A percentile compares a stretch with the other conserved stretches of the same genome.
Evolutionary conservation across 2,888 invertebrate genomes (phyloP).

Genomic region (Nesidiocoris tenuis): DNA sequence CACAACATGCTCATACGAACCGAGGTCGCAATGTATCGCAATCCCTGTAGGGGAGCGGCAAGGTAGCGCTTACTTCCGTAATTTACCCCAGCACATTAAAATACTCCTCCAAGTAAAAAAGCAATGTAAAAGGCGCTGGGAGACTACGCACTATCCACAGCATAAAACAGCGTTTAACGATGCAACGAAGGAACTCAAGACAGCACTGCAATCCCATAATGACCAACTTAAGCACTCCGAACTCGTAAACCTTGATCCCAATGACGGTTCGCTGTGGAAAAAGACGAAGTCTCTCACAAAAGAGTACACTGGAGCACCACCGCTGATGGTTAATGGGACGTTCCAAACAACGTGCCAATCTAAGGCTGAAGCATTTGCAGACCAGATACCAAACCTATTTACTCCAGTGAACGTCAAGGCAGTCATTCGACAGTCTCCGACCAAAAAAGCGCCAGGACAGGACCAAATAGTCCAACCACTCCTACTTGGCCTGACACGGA

Average conservation of each 20-base stretch:
- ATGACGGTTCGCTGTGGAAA: too few relatives aligned
- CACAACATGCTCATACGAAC: background rate
- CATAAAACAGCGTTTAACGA: background rate
- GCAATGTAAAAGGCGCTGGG: slow-evolving; percentile 7
- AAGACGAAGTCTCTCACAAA: too few relatives aligned
- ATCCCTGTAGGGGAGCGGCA: too few relatives aligned
- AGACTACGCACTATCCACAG: background rate
- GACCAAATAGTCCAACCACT: slow-evolving; percentile 7
- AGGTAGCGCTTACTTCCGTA: too few relatives aligned
- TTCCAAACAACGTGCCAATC: background rate
- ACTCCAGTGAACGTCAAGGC: background rate
- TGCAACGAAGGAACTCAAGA: background rate
- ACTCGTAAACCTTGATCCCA: too few relatives aligned
- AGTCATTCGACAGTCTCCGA: slow-evolving; percentile 7
- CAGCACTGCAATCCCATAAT: background rate
- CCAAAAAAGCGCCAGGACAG: slow-evolving; percentile 15
- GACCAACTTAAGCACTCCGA: background rate
- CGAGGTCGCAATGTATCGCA: too few relatives aligned
- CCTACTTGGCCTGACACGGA: background rate
- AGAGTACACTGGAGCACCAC: background rate
- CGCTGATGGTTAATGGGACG: background rate
- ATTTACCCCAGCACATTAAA: slow-evolving; percentile 13
- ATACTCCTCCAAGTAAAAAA: background rate
- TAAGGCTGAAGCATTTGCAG: background rate
- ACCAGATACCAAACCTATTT: slow-evolving; percentile 1